phyloP scores from a whole-genome alignment of 1,140 invertebrate species.

The Rhyzopertha dominica region DNA sequence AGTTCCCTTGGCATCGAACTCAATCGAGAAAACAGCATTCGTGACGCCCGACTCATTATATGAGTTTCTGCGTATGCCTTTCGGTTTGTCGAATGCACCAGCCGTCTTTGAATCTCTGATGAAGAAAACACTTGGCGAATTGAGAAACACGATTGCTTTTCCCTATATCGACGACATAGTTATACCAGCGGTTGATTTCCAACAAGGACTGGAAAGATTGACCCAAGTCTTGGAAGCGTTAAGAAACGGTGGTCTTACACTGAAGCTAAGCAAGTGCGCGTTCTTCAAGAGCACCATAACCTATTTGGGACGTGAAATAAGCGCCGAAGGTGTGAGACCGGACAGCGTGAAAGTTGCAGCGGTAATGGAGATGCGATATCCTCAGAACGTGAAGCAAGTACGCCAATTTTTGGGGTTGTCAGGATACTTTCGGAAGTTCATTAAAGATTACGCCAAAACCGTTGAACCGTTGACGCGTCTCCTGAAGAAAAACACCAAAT shows the following conservation, averaged over 20 bases:
- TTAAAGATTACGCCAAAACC: constrained; percentile 25
- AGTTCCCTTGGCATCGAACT: constrained; percentile 32
- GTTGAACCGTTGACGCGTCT: constrained; percentile 29
- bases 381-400: constrained; percentile 26
- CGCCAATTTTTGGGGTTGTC: constrained; percentile 29
- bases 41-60: constrained; percentile 41
- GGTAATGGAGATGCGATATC: constrained; percentile 15
- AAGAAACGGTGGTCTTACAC: too few relatives aligned
- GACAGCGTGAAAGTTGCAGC: background rate
- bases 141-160: constrained; percentile 2
- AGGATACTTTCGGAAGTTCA: constrained; percentile 32
- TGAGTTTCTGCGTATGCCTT: constrained; percentile 44
- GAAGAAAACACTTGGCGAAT: constrained; percentile 28
- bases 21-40: constrained; percentile 39
- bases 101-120: constrained; percentile 44
- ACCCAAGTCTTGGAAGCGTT: constrained; percentile 8
- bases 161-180: constrained; percentile 10
- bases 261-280: too few relatives aligned
- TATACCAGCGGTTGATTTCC: constrained; percentile 14
- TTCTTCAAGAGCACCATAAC: constrained; percentile 5
- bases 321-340: background rate
- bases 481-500: constrained; percentile 23
- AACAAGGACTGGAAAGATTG: constrained; percentile 19
- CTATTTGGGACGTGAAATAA: constrained; percentile 14
- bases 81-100: constrained; percentile 44